A percentile compares a stretch with the other conserved stretches of the same genome.
phyloP scores from a whole-genome alignment of 2,113 vertebrate species.

The Leucosticte australis region DNA sequence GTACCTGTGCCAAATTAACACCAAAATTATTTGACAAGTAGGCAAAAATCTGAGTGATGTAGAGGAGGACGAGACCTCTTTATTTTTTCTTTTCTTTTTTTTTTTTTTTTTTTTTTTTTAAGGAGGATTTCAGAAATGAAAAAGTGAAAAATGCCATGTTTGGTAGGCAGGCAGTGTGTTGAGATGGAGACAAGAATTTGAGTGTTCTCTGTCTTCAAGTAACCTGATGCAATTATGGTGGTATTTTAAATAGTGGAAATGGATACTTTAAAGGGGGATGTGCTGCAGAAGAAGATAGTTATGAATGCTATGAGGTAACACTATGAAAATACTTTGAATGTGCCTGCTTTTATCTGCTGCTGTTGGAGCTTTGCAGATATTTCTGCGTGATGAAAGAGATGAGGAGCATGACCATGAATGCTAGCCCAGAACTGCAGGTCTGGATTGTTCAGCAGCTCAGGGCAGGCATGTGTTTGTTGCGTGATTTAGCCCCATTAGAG shows the following conservation, averaged over 20 bases:
- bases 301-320: neutral
- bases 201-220: neutral
- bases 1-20: neutral
- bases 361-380: neutral
- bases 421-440: neutral
- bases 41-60: neutral
- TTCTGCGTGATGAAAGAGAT: neutral
- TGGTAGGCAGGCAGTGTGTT: neutral
- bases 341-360: neutral
- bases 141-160: neutral
- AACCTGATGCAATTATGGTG: neutral
- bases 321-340: neutral
- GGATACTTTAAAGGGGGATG: neutral
- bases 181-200: neutral
- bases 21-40: neutral
- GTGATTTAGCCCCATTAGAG: neutral
- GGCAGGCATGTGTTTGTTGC: neutral
- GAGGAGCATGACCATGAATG: no score
- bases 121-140: neutral
- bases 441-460: neutral
- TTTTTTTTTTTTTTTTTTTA: neutral
- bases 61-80: neutral
- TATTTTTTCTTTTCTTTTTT: neutral
- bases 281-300: neutral
- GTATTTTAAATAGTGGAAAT: neutral